These are phyloP conservation scores for Chrysolina oricalcia DNA, from an alignment of 2,888 invertebrate species.

Conservation along the genomic window DNA sequence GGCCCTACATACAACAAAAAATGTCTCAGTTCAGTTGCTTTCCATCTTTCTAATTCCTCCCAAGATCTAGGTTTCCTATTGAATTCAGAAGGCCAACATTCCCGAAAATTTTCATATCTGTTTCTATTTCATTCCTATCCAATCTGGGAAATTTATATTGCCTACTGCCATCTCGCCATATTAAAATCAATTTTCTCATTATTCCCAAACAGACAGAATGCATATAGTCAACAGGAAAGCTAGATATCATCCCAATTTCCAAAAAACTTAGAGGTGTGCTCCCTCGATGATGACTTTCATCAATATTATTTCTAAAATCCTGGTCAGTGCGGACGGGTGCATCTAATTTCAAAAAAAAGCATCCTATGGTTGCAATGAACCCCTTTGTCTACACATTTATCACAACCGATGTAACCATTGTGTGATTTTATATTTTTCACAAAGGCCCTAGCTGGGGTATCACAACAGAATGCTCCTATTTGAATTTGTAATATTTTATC, in stretches of 20 bases:
- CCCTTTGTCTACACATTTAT: constrained; percentile 27
- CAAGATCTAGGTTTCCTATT: constrained; percentile 42
- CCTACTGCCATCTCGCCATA: constrained; percentile 29
- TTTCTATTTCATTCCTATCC: constrained; percentile 1
- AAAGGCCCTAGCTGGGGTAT: constrained; percentile 28
- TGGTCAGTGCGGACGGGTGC: constrained; percentile 15
- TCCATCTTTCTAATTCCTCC: constrained; percentile 38
- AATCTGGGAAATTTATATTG: constrained; percentile 20
- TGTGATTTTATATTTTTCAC: constrained; percentile 29
- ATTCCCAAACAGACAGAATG: constrained; percentile 29
- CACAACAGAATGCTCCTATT: constrained; percentile 34
- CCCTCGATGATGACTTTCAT: constrained; percentile 18
- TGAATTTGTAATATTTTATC: constrained; percentile 22
- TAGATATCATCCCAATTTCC: constrained; percentile 11
- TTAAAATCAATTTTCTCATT: constrained; percentile 23
- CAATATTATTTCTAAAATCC: constrained; percentile 15
- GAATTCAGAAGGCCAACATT: constrained; percentile 42
- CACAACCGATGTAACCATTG: constrained; percentile 31
- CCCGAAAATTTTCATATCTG: constrained; percentile 5
- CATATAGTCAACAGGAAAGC: constrained; percentile 27
- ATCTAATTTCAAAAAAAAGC: constrained; percentile 18
- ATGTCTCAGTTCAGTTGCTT: constrained; percentile 42
- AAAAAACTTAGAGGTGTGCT: constrained; percentile 9
- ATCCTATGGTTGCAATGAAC: constrained; percentile 22
- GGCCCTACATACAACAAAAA: constrained; percentile 44